Evolutionary conservation across 2,797 vertebrate genomes (phyloP), one percentile per base, ranked within the genome.

Genomic region (Malurus splendens): DNA sequence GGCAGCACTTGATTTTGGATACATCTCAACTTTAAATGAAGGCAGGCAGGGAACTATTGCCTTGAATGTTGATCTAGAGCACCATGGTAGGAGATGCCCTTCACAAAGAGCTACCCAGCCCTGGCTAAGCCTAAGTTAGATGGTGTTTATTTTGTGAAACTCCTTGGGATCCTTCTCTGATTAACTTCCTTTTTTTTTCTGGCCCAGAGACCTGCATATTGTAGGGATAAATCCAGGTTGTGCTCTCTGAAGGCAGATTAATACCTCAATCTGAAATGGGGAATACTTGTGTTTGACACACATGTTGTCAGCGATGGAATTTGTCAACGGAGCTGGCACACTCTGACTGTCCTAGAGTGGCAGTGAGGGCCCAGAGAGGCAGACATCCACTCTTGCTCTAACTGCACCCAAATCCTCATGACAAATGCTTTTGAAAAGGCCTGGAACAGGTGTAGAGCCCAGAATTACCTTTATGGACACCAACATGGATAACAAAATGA

Each of bases 221-320:
- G 13, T 17, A 72, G 75, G 47, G 51, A 82, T 80, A 93, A 92
- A 92, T 75, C 75, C 78, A 92, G 89, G 83, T 86, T 57, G 71
- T 0, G 14, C 20, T 93, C 72, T 76, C 76, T 93, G 82, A 80
- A 93, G 70, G 42, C 14, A 54, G 86, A 78, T 59, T 62, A 28
- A 87, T 85, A 94, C 87, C 50, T 94, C 84, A 78, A 42, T 92
- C 82, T 95, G 81, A 86, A 94, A 70, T 9, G 30, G 42, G 59
- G 66, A 91, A 93, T 64, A 59, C 27, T 68, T 65, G 30, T 7
- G 23, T 73, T 70, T 84, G 79, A 82, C 87, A 92, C 8, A 6
- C 14, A 56, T 3, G 0, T 41, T 83, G 64, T 44, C 81, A 70
- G 71, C 64, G 86, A 86, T 52, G n/a, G 75, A 87, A 87, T 90